phyloP scores from a whole-genome alignment of 2,797 vertebrate species.

The Hyperoplus immaculatus region DNA sequence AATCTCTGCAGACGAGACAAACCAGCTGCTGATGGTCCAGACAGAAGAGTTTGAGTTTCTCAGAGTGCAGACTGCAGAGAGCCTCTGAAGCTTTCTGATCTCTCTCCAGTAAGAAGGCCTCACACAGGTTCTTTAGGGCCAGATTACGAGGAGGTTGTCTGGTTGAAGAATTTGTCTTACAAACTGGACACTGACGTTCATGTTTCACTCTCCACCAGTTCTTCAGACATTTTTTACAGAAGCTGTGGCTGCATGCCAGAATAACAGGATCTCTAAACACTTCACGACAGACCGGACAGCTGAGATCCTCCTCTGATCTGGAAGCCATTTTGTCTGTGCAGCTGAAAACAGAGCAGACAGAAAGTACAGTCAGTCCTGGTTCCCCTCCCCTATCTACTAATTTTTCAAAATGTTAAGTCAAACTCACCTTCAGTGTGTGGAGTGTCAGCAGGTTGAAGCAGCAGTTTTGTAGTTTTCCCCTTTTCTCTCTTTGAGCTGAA shows the following conservation, averaged over 20 bases:
- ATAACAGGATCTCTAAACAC: slow-evolving; percentile 2
- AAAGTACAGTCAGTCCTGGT: not conserved
- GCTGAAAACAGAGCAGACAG: not conserved
- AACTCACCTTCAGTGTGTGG: slow-evolving; percentile 15
- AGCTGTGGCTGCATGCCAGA: slow-evolving; percentile 9
- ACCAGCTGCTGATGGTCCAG: slow-evolving; percentile 10
- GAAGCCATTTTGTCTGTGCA: not conserved
- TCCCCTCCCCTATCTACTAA: not conserved
- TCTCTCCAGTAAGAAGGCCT: slow-evolving; percentile 2
- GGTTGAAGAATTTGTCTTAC: not conserved
- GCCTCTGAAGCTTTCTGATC: not conserved
- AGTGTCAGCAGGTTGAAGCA: slow-evolving; percentile 1
- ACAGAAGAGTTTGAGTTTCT: slow-evolving; percentile 14
- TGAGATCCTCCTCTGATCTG: slow-evolving; percentile 7
- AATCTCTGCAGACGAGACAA: slow-evolving; percentile 10
- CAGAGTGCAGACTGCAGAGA: slow-evolving; percentile 5
- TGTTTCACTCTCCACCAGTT: slow-evolving; percentile 7
- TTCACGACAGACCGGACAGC: not conserved
- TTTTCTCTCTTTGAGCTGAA: not conserved
- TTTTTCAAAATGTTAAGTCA: not conserved
- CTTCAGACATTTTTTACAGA: slow-evolving; percentile 12
- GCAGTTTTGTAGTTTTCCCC: not conserved
- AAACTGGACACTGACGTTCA: not conserved
- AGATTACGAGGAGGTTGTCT: not conserved
- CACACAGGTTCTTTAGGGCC: slow-evolving; percentile 5